Evolutionary conservation across 2,888 invertebrate genomes (phyloP).

Genomic region (Lithophane leautieri): DNA sequence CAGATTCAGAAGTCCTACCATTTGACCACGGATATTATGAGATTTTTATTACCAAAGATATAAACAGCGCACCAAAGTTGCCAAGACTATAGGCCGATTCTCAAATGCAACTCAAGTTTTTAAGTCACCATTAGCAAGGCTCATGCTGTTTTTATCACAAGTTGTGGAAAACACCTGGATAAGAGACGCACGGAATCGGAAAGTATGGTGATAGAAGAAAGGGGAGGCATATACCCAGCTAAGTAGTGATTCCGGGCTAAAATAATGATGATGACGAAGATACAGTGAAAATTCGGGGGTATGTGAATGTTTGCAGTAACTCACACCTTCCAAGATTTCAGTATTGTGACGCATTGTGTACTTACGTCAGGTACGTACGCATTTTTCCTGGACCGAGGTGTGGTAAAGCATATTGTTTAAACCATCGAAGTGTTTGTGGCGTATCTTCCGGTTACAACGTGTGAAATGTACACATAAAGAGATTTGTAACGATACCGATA

Average conservation of each 20-base stretch:
- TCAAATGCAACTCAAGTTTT: background rate
- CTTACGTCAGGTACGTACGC: constrained; percentile 17
- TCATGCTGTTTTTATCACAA: background rate
- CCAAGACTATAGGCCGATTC: background rate
- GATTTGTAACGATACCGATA: constrained; percentile 37
- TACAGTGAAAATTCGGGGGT: background rate
- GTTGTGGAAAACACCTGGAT: background rate
- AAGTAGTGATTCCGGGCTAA: background rate
- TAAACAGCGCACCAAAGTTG: background rate
- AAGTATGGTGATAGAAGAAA: background rate
- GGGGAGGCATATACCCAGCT: background rate
- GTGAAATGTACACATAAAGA: constrained; percentile 45
- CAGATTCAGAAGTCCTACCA: background rate
- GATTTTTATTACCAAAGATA: background rate
- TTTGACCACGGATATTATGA: background rate
- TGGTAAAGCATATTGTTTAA: constrained; percentile 67
- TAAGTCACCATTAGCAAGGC: background rate
- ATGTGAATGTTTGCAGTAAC: constrained; percentile 9
- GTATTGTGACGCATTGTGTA: constrained; percentile 40
- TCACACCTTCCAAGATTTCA: constrained; percentile 27
- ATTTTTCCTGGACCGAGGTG: constrained; percentile 61
- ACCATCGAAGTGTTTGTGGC: constrained; percentile 25
- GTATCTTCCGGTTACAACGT: constrained; percentile 50
- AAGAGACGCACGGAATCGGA: background rate
- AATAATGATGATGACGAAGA: background rate